Base-by-base conservation (phyloP, 2,888 invertebrate genomes). In the Lordiphosa fenestrarum region DNA sequence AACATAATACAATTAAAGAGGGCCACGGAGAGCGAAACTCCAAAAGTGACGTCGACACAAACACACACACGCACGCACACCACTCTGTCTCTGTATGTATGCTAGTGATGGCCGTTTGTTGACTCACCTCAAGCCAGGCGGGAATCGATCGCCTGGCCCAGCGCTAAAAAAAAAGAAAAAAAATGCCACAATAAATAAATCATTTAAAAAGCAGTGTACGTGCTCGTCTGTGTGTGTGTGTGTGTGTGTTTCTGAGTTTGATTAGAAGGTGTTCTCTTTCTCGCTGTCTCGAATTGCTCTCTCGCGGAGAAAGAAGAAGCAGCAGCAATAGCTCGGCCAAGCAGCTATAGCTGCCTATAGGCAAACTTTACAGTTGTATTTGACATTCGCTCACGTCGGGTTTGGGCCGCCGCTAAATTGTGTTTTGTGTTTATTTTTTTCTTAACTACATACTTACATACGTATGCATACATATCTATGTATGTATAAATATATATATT, bases 111-210 rank as follows among this genome's bases (percentile, higher is more conserved):
- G 49, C 23, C 48, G 21, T 37, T 37, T 21, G 23, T 37, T 48
- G 48, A 48, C 37, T 48, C 48, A 48, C 48, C 21, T 9, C 7
- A 21, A 23, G 15, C 39, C 12, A 40, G 49, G 36, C 53, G 62
- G 63, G 62, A 54, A 62, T 62, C 50, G 42, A 38, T 37, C 49
- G 38, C 36, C 30, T 49, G 23, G 36, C 49, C 37, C 49, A 49
- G 38, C 49, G 38, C 49, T 49, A 49, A 44, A 10, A 44, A 30
- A 33, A 30, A 33, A 42, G 30, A 36, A 71, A 66, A 67, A 81
- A 77, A 80, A 75, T 82, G 76, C 76, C 83, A 77, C 69, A 75
- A 75, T 71, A 76, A 76, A 66, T 76, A 71, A 73, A 75, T 71
- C 47, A 70, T 67, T 64, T 41, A 48, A 61, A 68, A 61, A 73